These are phyloP conservation scores for Triplophysa yarkandensis DNA, from an alignment of 2,797 vertebrate genomes.

Conservation along the genomic window DNA sequence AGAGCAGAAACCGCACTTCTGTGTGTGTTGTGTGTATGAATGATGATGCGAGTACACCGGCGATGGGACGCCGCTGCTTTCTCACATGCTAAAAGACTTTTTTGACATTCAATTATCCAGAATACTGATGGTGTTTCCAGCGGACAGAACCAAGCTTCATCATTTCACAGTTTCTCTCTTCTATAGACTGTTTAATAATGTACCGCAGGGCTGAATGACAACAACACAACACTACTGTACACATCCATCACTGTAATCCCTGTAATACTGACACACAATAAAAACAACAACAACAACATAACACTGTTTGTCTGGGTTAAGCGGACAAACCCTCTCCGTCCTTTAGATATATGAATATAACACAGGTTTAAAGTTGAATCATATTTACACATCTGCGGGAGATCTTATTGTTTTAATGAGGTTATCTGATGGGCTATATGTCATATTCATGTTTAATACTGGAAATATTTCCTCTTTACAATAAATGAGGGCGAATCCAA, in stretches of 20 bases:
- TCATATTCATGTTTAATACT: conserved; percentile 47
- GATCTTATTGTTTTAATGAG: conserved; percentile 2
- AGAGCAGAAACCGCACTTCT: too few relatives aligned
- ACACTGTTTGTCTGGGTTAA: neutral
- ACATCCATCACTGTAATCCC: neutral
- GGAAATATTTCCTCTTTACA: conserved; percentile 19
- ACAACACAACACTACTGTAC: conserved; percentile 9
- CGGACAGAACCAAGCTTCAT: conserved; percentile 19
- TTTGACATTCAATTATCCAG: conserved; percentile 34
- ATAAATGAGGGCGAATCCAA: conserved; percentile 33
- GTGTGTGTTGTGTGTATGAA: conserved; percentile 7
- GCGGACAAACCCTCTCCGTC: neutral
- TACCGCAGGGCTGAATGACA: conserved; percentile 1
- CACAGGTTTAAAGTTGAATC: neutral
- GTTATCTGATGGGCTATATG: neutral
- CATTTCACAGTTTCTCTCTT: neutral
- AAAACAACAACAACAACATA: conserved; percentile 6
- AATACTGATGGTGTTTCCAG: conserved; percentile 48
- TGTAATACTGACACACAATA: conserved; percentile 48
- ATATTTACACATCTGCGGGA: neutral
- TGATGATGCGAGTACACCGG: conserved; percentile 5
- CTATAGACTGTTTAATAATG: conserved; percentile 25
- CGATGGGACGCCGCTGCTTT: neutral
- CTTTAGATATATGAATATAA: neutral
- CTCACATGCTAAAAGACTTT: conserved; percentile 11